Conservation (phyloP, 2,888 invertebrate genomes). For the Cephus pulcher region DNA sequence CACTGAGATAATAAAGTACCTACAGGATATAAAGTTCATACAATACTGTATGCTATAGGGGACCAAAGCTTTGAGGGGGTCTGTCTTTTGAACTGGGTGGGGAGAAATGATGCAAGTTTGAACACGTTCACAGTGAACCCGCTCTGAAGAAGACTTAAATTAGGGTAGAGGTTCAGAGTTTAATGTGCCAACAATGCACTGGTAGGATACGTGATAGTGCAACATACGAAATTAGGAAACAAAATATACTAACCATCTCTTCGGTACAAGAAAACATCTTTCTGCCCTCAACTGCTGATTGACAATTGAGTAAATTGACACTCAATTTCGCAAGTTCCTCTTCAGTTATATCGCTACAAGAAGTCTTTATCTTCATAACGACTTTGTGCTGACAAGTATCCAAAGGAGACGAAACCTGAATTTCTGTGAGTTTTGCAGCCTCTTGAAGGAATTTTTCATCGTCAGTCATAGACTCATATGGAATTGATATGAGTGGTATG, state of each 20-base stretch:
- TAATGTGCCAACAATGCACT: neutral
- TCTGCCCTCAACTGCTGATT: constrained; percentile 73
- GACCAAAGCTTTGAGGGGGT: constrained; percentile 27
- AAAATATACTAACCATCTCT: constrained; percentile 68
- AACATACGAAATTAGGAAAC: neutral
- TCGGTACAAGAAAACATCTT: constrained; percentile 72
- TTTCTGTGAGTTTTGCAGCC: constrained; percentile 71
- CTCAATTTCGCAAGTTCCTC: constrained; percentile 76
- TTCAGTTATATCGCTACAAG: constrained; percentile 73
- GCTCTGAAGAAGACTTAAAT: neutral
- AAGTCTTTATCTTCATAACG: constrained; percentile 71
- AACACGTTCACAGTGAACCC: constrained; percentile 38
- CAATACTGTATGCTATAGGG: neutral
- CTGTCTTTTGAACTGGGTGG: constrained; percentile 23
- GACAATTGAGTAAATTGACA: constrained; percentile 77
- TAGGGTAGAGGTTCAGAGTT: neutral
- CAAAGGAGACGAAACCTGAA: constrained; percentile 70
- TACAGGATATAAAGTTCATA: constrained; percentile 1
- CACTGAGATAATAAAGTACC: constrained; percentile 5
- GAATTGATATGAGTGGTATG: constrained; percentile 55
- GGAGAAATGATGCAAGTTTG: constrained; percentile 49
- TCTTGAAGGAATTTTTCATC: constrained; percentile 76
- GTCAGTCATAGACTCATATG: constrained; percentile 60
- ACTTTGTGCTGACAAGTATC: constrained; percentile 77
- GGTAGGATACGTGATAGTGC: neutral